Percentiles rank a stretch among this genome's conserved stretches.
These are phyloP conservation scores for Euwallacea fornicatus DNA, from an alignment of 1,140 invertebrate species.

Conservation along the genomic window DNA sequence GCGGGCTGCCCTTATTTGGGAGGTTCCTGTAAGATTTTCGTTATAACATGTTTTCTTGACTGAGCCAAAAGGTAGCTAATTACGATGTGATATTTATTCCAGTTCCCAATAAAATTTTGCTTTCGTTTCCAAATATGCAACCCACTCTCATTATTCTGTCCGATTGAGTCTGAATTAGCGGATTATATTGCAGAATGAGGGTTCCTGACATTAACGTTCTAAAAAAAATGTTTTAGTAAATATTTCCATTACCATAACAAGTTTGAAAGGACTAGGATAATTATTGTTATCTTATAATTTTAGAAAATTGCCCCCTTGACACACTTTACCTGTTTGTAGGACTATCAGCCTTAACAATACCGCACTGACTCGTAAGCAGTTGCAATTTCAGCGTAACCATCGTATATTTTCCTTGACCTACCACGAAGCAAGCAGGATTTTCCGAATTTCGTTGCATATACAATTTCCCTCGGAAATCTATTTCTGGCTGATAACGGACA, in stretches of 20 bases:
- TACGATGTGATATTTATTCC: constrained; percentile 50
- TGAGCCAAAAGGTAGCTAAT: constrained; percentile 10
- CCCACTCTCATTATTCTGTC: constrained; percentile 67
- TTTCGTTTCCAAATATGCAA: constrained; percentile 57
- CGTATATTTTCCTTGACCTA: constrained; percentile 40
- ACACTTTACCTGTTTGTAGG: constrained; percentile 38
- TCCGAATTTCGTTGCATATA: constrained; percentile 65
- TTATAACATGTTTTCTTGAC: not conserved
- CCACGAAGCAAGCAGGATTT: constrained; percentile 54
- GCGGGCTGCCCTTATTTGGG: constrained; percentile 40
- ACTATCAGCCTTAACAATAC: constrained; percentile 45
- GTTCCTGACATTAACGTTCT: constrained; percentile 65
- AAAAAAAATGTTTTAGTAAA: constrained; percentile 19
- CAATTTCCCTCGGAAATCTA: constrained; percentile 61
- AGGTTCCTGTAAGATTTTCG: constrained; percentile 22
- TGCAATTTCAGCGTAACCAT: constrained; percentile 42
- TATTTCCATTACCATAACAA: not conserved
- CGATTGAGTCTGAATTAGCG: constrained; percentile 65
- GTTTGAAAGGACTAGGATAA: too few relatives aligned
- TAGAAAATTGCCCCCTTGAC: constrained; percentile 20
- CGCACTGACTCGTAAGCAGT: constrained; percentile 43
- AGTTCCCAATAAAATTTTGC: constrained; percentile 49
- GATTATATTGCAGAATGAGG: constrained; percentile 68
- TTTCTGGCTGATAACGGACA: constrained; percentile 60
- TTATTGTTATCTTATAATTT: not conserved